These are phyloP conservation scores for Sceloporus undulatus DNA, from an alignment of 2,113 vertebrate genomes.

Conservation along the genomic window DNA sequence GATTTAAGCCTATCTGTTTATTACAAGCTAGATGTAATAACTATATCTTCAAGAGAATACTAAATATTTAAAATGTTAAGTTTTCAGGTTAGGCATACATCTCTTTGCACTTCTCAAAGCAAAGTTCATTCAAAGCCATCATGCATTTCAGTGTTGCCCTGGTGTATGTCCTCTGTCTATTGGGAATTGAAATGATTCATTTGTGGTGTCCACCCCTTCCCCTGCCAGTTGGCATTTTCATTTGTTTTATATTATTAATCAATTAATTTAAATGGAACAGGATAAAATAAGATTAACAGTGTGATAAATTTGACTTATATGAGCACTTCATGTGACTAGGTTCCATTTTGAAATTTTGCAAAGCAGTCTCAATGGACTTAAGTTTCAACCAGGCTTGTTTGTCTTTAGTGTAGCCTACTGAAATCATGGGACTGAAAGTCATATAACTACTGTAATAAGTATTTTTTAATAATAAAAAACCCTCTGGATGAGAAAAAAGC, in stretches of 20 bases:
- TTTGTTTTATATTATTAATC: slow-evolving; percentile 8
- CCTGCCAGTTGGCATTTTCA: not conserved
- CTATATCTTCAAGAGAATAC: not conserved
- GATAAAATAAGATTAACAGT: not conserved
- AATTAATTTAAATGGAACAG: not conserved
- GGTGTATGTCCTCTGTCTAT: not conserved
- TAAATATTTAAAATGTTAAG: not conserved
- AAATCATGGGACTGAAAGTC: not conserved
- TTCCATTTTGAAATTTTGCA: not conserved
- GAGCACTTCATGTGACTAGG: not conserved
- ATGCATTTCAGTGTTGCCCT: not conserved
- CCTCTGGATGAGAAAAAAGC: too few relatives aligned
- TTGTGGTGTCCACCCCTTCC: not conserved
- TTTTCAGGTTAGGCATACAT: not conserved
- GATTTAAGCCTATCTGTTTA: not conserved
- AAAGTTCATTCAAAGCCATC: not conserved
- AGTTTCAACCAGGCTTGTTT: not conserved
- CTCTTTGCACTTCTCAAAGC: not conserved
- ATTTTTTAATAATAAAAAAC: too few relatives aligned
- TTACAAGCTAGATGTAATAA: not conserved
- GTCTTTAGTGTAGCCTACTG: too few relatives aligned
- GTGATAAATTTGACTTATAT: not conserved
- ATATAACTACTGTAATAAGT: too few relatives aligned
- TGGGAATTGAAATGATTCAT: not conserved
- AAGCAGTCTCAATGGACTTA: not conserved